These are phyloP conservation scores for Orthosia cruda DNA, from an alignment of 2,888 invertebrate genomes.

Conservation along the genomic window DNA sequence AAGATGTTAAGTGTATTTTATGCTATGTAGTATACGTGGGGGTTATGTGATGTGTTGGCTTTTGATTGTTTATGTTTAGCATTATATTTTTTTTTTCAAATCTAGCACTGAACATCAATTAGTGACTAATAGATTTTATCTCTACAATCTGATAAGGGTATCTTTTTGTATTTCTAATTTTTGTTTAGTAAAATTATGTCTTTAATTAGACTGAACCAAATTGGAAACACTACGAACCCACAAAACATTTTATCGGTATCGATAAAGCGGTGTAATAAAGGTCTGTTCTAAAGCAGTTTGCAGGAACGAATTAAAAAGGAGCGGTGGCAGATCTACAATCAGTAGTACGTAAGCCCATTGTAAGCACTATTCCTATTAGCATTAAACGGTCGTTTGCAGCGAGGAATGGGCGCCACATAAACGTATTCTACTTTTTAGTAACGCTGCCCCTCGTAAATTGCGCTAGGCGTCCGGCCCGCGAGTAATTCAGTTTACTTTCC, in stretches of 20 bases:
- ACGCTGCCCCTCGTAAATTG: slow-evolving; percentile 79
- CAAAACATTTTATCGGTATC: slow-evolving; percentile 20
- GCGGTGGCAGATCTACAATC: too few relatives aligned
- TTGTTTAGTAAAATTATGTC: too few relatives aligned
- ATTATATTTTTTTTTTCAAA: too few relatives aligned
- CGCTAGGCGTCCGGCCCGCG: slow-evolving; percentile 74
- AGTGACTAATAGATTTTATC: not conserved
- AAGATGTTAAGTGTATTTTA: not conserved
- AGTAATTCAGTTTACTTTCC: slow-evolving; percentile 73
- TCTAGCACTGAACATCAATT: too few relatives aligned
- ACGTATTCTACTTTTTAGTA: slow-evolving; percentile 75
- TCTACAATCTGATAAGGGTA: not conserved
- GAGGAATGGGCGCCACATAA: slow-evolving; percentile 62
- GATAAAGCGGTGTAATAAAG: slow-evolving; percentile 19
- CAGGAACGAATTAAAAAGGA: slow-evolving; percentile 45
- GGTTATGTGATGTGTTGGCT: too few relatives aligned
- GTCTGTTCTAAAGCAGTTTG: slow-evolving; percentile 28
- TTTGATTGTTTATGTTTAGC: not conserved
- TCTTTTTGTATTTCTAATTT: not conserved
- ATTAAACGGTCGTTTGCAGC: too few relatives aligned
- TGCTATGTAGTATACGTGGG: not conserved
- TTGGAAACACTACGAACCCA: not conserved
- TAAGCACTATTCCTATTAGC: too few relatives aligned
- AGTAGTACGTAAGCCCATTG: too few relatives aligned
- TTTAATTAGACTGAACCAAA: not conserved